Evolutionary conservation across 2,797 vertebrate genomes (phyloP).

Genomic region (Scyliorhinus canicula): DNA sequence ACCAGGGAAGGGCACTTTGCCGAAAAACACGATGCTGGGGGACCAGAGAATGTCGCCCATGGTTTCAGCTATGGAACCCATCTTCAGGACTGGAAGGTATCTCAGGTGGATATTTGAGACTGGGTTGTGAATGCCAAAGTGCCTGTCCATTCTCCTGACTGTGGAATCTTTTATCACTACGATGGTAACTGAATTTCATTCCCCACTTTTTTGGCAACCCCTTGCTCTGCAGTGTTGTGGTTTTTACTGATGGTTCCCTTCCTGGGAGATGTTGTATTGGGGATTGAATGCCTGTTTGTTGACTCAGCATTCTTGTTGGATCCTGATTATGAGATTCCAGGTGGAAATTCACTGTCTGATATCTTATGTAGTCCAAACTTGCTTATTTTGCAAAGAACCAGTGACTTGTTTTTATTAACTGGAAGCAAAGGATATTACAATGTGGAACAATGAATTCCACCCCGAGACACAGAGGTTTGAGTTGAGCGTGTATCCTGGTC

Average conservation of each 20-base stretch:
- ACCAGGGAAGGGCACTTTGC: too few relatives aligned
- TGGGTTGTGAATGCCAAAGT: neutral
- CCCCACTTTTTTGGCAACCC: neutral
- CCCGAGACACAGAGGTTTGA: neutral
- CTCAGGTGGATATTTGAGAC: neutral
- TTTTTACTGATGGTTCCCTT: neutral
- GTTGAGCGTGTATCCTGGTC: neutral
- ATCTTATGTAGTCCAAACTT: neutral
- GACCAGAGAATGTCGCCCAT: too few relatives aligned
- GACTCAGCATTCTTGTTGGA: neutral
- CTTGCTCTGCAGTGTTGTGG: neutral
- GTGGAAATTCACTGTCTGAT: neutral
- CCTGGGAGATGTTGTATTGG: neutral
- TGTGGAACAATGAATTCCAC: neutral
- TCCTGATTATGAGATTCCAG: neutral
- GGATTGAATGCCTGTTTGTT: neutral
- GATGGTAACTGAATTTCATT: neutral
- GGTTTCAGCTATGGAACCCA: neutral
- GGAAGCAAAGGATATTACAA: neutral
- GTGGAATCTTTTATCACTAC: neutral
- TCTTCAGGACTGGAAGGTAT: neutral
- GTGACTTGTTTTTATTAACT: neutral
- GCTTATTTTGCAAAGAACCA: neutral
- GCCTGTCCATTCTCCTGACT: neutral
- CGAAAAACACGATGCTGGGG: too few relatives aligned